phyloP scores from a whole-genome alignment of 2,797 vertebrate genomes.

The Echeneis naucrates region DNA sequence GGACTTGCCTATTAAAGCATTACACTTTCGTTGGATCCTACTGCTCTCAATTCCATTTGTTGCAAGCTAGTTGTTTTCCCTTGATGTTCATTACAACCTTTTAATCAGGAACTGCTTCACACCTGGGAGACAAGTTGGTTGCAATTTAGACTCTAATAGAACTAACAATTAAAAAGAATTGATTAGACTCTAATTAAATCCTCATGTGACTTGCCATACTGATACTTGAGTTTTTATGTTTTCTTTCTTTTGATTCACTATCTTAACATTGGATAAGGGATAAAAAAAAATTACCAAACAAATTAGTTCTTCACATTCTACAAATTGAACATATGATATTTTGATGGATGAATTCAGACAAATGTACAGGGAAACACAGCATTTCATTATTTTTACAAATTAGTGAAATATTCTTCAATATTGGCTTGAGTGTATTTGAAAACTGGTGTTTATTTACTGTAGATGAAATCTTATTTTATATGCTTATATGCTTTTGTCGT shows the following conservation, averaged over 20 bases:
- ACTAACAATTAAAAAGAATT: neutral
- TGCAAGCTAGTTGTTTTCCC: neutral
- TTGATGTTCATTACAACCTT: constrained; percentile 28
- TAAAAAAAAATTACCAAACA: neutral
- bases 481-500: too few species aligned
- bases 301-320: neutral
- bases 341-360: neutral
- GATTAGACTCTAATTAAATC: constrained; percentile 5
- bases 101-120: constrained; percentile 19
- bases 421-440: neutral
- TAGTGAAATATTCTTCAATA: neutral
- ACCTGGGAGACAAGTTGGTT: constrained; percentile 16
- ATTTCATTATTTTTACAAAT: neutral
- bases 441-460: neutral
- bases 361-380: neutral
- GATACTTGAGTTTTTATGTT: neutral
- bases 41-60: neutral
- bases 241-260: neutral
- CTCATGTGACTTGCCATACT: neutral
- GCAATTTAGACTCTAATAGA: neutral
- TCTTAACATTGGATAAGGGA: neutral
- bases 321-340: neutral
- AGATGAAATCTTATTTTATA: too few species aligned
- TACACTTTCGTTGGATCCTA: constrained; percentile 7
- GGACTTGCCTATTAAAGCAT: constrained; percentile 28